phyloP scores from a whole-genome alignment of 1,140 invertebrate genomes.

The Rhagoletis pomonella region DNA sequence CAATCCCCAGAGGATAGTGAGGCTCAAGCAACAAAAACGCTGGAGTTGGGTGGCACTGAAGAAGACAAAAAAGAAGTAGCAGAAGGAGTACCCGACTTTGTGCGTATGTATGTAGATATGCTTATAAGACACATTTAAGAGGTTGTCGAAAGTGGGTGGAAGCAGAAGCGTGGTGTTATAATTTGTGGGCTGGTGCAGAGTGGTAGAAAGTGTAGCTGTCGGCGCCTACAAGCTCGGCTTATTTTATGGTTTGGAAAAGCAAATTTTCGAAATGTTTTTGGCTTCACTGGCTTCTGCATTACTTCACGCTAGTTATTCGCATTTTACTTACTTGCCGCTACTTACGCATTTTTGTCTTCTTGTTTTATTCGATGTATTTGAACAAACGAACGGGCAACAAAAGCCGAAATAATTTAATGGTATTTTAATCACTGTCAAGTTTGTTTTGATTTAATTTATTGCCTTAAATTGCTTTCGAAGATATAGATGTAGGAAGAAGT shows the following conservation, averaged over 20 bases:
- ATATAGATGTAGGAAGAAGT: background rate
- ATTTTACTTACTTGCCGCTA: background rate
- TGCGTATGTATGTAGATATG: too few species aligned
- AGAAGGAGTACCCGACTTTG: too few species aligned
- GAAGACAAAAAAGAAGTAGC: background rate
- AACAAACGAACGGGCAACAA: background rate
- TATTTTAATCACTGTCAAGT: conserved; percentile 48
- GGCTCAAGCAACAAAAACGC: too few species aligned
- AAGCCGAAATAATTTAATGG: conserved; percentile 32
- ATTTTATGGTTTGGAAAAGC: conserved; percentile 51
- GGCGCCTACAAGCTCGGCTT: background rate
- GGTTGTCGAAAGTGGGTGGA: background rate
- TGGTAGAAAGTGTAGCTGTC: background rate
- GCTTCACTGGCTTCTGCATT: background rate
- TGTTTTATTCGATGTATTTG: background rate
- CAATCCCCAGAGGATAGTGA: too few species aligned
- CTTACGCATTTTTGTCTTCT: background rate
- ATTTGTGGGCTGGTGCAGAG: background rate
- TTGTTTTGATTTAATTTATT: conserved; percentile 49
- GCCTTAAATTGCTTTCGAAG: conserved; percentile 3
- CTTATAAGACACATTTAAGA: too few species aligned
- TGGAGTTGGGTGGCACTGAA: too few species aligned
- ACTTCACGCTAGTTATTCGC: background rate
- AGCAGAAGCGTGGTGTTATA: background rate
- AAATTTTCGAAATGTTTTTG: conserved; percentile 46